Conservation (phyloP, 2,888 invertebrate species). For the Pycnomerus fuliginosus region DNA sequence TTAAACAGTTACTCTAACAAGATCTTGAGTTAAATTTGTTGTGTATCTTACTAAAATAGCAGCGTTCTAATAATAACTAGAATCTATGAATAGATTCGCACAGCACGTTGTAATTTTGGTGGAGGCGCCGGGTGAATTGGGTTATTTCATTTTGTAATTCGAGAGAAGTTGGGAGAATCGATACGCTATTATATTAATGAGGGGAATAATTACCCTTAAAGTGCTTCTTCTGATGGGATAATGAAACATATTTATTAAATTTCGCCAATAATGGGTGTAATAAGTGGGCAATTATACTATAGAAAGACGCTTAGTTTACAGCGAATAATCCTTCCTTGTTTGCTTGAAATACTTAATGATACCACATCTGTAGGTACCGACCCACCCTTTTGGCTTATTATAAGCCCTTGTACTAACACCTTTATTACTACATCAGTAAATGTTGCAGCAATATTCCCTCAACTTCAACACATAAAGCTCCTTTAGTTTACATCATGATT, state of each 20-base stretch:
- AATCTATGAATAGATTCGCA: no score
- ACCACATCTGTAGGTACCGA: slow-evolving; percentile 15
- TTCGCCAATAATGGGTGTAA: slow-evolving; percentile 15
- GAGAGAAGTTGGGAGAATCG: slow-evolving; percentile 6
- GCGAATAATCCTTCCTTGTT: slow-evolving; percentile 13
- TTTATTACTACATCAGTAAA: no score
- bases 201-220: neutral
- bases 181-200: slow-evolving; percentile 18
- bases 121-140: no score
- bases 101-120: no score
- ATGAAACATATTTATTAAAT: slow-evolving; percentile 23
- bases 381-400: no score
- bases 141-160: slow-evolving; percentile 10
- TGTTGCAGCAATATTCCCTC: no score
- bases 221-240: slow-evolving; percentile 16
- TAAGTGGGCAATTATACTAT: slow-evolving; percentile 20
- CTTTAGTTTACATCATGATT: slow-evolving; percentile 1
- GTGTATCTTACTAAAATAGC: no score
- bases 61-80: no score
- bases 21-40: no score
- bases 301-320: slow-evolving; percentile 20
- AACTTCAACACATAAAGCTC: no score
- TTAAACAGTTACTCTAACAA: no score
- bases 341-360: slow-evolving; percentile 16
- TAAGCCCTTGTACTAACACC: no score